Conservation (phyloP, 2,888 invertebrate species). For the Pseudococcus jackbeardsleyi region DNA sequence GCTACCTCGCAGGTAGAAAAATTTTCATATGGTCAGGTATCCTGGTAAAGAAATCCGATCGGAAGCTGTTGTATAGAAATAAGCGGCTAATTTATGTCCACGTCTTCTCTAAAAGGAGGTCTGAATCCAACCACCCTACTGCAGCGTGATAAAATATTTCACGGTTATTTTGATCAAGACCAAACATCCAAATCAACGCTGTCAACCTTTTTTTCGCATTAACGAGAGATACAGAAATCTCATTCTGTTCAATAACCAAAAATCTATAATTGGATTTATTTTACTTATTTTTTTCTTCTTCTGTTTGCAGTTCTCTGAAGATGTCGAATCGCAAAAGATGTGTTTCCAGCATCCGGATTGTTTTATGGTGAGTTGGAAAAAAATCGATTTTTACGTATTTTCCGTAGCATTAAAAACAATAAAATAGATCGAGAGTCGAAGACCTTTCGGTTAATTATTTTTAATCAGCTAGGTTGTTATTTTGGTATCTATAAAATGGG, state of each 20-base stretch:
- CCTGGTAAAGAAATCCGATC: background rate
- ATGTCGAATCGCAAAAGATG: slow-evolving; percentile 56
- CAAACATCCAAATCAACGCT: slow-evolving; percentile 32
- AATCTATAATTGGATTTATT: slow-evolving; percentile 37
- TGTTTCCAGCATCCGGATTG: slow-evolving; percentile 60
- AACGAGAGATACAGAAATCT: background rate
- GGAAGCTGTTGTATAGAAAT: background rate
- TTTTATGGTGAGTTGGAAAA: slow-evolving; percentile 55
- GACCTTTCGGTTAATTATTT: slow-evolving; percentile 54
- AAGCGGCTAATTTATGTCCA: slow-evolving; percentile 26
- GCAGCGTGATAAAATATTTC: slow-evolving; percentile 31
- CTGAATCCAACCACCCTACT: background rate
- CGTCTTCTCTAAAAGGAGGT: background rate
- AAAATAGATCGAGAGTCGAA: background rate
- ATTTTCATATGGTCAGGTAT: background rate
- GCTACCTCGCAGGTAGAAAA: slow-evolving; percentile 28
- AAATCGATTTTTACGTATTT: too few species aligned
- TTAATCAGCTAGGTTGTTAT: slow-evolving; percentile 53
- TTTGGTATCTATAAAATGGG: background rate
- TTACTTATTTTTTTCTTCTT: background rate
- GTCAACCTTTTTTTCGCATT: background rate
- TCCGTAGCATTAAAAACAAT: too few species aligned
- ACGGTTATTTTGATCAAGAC: slow-evolving; percentile 9
- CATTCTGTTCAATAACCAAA: background rate
- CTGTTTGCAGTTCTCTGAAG: slow-evolving; percentile 57